Evolutionary conservation across 2,888 invertebrate genomes (phyloP), one percentile per base, ranked within the genome.

Genomic region (Papilio gigon): DNA sequence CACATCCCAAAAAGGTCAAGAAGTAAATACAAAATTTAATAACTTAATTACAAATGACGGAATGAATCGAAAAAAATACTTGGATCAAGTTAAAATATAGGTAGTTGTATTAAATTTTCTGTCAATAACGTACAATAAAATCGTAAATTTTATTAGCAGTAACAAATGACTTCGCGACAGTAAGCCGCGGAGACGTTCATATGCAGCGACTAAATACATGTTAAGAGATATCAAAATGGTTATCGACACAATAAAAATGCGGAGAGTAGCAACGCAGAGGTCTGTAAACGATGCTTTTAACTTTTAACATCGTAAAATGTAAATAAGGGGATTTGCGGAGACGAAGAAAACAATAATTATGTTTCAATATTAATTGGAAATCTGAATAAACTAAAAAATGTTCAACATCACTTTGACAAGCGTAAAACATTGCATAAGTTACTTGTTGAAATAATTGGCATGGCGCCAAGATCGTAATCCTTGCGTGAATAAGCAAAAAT

Each of bases 321-420:
- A 78, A 80, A 80, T 83, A 80, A 81, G 76, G 73, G 72, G 74
- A 75, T 76, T 77, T 69, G 66, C 61, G 68, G 68, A 71, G 44
- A 68, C 65, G 60, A 71, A 70, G 53, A 65, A 69, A 42, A 60
- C 56, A 60, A 66, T 72, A 64, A 58, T 22, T 40, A 40, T 60
- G 35, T 60, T 30, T 56, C 17, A 56, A 30, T 56, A 30, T 27
- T 56, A 56, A 56, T 56, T 56, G 53, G 53, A 56, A 56, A 30
- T 56, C 17, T 30, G n/a, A 30, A 56, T 8, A 56, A 56, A 8
- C 6, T 14, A 30, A 30, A 56, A 53, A 27, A 9, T 2, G 3
- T 25, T 47, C 6, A 50, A 14, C 12, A 1, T 50, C 1, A 20
- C 4, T 44, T 44, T 50, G 50, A 27, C 25, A 25, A 53, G 25